These are phyloP conservation scores for Sinonovacula constricta DNA, from an alignment of 1,140 invertebrate genomes.

Conservation along the genomic window DNA sequence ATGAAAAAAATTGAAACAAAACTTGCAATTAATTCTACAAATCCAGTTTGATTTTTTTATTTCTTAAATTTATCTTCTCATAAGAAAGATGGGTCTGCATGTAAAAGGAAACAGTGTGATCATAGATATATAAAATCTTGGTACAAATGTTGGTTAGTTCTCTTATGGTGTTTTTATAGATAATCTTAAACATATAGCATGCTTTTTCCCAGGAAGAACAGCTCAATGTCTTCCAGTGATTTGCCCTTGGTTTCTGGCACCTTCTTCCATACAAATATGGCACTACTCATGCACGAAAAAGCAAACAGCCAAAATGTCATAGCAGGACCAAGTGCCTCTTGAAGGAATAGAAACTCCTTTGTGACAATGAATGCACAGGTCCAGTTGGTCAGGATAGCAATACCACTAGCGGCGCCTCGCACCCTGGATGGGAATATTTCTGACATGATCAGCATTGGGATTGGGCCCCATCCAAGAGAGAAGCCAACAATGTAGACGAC, in stretches of 20 bases:
- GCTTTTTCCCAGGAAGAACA: conserved; percentile 71
- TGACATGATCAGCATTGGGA: conserved; percentile 97
- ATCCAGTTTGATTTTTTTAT: too few species aligned
- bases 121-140: too few species aligned
- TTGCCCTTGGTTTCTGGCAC: conserved; percentile 77
- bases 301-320: conserved; percentile 82
- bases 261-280: conserved; percentile 75
- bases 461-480: conserved; percentile 93
- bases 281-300: conserved; percentile 67
- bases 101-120: too few species aligned
- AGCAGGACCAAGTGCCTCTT: conserved; percentile 83
- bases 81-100: too few species aligned
- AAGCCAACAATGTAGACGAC: conserved; percentile 93
- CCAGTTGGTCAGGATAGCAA: conserved; percentile 94
- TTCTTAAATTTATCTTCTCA: too few species aligned
- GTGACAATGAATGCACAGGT: conserved; percentile 93
- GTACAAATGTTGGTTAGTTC: too few species aligned
- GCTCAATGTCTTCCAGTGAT: conserved; percentile 77
- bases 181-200: conserved; percentile 54
- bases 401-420: conserved; percentile 89
- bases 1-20: too few species aligned
- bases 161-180: too few species aligned
- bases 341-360: conserved; percentile 89
- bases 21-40: too few species aligned
- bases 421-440: conserved; percentile 93